Evolutionary conservation across 2,113 vertebrate species (phyloP), one percentile per base, ranked within the genome.

Genomic region (Brachirus orientalis): DNA sequence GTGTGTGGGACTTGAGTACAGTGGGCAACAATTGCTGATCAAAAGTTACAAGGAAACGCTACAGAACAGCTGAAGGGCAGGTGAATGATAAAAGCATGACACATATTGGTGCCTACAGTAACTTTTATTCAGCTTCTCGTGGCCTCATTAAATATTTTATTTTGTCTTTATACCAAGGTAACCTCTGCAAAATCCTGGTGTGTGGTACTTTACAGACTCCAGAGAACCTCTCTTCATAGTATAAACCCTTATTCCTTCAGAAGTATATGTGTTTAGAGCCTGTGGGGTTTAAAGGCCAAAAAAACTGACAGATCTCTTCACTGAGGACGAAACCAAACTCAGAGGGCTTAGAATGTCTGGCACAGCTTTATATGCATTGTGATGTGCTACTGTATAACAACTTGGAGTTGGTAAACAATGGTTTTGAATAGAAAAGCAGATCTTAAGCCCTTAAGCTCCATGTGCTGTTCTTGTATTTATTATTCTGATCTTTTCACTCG

Each of bases 221-320:
- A 20, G 17, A 22, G 28, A 68, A 58, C 46, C 51, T 53, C 22
- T 16, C 38, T 43, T 80, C 36, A 68, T 59, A 56, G 36, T 43
- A 19, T 20, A 56, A 55, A 38, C 45, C 18, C 43, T 40, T 62
- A 20, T 35, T 67, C 22, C 44, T 40, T 63, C 22, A n/a, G 46
- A 59, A 8, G 52, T 37, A 14, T 10, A 9, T 56, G 45, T 50
- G 60, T 76, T 74, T 43, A 14, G 20, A 71, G 41, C 22, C 10
- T 47, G 19, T 38, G 28, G 40, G 57, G 20, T 71, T 77, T 60
- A 51, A 69, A 70, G 41, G 52, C 43, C 55, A 67, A 44, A 68
- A n/a, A 64, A 77, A 44, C 53, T 50, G 70, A 69, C 65, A 53
- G 17, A 55, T 60, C 28, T 50, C 16, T 18, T 57, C 9, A 46